Evolutionary conservation across 2,888 invertebrate species (phyloP), one percentile per base, ranked within the genome.

Genomic region (Heliconius ethilla): DNA sequence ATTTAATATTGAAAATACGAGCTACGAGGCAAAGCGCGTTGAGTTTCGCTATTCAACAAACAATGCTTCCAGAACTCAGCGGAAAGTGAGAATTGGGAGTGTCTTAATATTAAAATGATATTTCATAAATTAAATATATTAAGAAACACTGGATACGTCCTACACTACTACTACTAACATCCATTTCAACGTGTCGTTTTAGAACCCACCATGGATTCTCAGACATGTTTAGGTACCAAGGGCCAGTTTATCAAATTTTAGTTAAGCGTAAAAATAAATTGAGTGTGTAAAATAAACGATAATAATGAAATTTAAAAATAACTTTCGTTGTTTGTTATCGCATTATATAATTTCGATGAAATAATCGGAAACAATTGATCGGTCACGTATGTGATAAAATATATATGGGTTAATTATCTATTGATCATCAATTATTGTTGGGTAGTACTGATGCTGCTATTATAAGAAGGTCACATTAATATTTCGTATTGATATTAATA

Each of bases 341-440:
- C 55, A 11, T 70, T 55, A 55, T 55, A n/a, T 29, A 70, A 29
- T 70, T 29, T 70, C 51, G 33, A 67, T 55, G 22, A 51, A 55
- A 33, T 55, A 55, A 72, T 72, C 70, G 55, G 55, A 55, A 59
- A 72, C 29, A 33, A 72, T 27, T 29, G 29, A 70, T 70, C 62
- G 63, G 74, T 74, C 74, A 74, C 74, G 74, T 74, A 74, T 74
- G 40, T 40, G 74, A 74, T 62, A 62, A 33, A 40, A 63, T 22
- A 27, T 63, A 33, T 33, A 40, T 63, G 74, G 63, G 37, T 74
- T 74, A 74, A 74, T 74, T 73, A 63, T 74, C 74, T 63, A 74
- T 74, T 74, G 74, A 63, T 63, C 74, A 67, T 51, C 33, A 40
- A 70, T 70, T 27, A 76, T 27, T 29, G n/a, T 13, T 51, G 70